Percentiles rank a stretch among this genome's conserved stretches.
Evolutionary conservation across 2,888 invertebrate genomes (phyloP).

Genomic region (Mythimna vitellina): DNA sequence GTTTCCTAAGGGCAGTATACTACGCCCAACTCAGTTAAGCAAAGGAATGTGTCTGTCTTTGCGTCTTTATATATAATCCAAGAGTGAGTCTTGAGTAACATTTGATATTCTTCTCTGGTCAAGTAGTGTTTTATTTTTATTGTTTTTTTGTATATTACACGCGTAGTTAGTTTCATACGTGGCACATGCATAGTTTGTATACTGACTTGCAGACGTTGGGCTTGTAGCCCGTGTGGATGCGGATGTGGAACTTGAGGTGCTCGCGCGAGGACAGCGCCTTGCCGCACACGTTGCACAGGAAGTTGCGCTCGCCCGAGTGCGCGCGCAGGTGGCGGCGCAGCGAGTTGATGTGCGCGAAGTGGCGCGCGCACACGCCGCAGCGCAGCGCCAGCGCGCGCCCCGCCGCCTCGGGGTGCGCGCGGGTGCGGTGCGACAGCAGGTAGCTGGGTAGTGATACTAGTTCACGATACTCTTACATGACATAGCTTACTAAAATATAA

Average conservation of each 20-base stretch:
- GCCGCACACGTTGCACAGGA: conserved; percentile 91
- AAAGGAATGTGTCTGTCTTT: no score
- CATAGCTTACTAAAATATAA: no score
- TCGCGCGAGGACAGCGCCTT: conserved; percentile 91
- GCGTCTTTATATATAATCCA: no score
- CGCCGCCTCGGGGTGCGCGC: conserved; percentile 80
- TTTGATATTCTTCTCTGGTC: no score
- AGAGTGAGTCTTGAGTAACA: no score
- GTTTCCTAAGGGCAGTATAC: no score
- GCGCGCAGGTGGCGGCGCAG: conserved; percentile 86
- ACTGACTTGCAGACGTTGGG: conserved; percentile 87
- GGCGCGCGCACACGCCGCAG: conserved; percentile 83
- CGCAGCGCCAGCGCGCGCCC: conserved; percentile 81
- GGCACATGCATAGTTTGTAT: not conserved
- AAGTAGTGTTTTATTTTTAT: no score
- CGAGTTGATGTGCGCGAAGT: conserved; percentile 89
- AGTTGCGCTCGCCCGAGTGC: conserved; percentile 88
- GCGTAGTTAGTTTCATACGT: not conserved
- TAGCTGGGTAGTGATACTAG: conserved; percentile 67
- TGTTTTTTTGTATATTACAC: no score
- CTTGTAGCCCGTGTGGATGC: conserved; percentile 92
- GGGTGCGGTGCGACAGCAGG: conserved; percentile 82
- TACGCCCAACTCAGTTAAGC: no score
- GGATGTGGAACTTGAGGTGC: conserved; percentile 91
- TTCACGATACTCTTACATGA: no score